Conservation (phyloP, 1,140 invertebrate genomes). For the Dolichoris vasculosae region DNA sequence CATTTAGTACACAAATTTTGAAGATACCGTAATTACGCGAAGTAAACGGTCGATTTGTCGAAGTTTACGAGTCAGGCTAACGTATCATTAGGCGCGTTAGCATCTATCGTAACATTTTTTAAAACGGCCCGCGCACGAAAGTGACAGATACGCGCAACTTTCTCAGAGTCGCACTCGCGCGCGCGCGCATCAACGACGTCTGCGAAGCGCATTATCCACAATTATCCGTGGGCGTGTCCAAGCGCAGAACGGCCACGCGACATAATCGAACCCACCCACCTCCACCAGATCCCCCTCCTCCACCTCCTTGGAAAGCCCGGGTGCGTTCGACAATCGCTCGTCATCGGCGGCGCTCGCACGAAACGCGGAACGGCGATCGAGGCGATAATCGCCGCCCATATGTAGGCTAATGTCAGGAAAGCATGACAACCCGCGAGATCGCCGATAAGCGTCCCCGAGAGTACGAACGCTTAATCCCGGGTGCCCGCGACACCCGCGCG, state of each 20-base stretch:
- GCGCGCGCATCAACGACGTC: background rate
- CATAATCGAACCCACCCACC: too few relatives aligned
- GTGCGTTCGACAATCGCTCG: background rate
- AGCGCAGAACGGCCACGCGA: constrained; percentile 10
- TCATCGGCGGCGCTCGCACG: background rate
- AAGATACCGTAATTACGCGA: background rate
- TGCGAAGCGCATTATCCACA: constrained; percentile 29
- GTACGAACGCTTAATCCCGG: background rate
- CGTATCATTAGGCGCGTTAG: background rate
- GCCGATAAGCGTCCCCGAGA: background rate
- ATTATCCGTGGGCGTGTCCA: constrained; percentile 26
- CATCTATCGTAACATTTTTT: background rate
- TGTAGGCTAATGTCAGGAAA: constrained; percentile 69
- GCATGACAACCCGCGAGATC: constrained; percentile 58
- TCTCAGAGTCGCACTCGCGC: background rate
- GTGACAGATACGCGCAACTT: background rate
- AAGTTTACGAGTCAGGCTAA: constrained; percentile 9
- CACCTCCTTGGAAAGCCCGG: background rate
- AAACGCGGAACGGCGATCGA: background rate
- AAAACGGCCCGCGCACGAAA: background rate
- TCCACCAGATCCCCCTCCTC: too few relatives aligned
- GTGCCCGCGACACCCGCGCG: background rate
- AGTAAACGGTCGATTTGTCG: background rate
- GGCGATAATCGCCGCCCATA: constrained; percentile 35
- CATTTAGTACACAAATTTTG: constrained; percentile 21